These are phyloP conservation scores for Chiloscyllium punctatum DNA, from an alignment of 2,797 vertebrate genomes.

Conservation along the genomic window DNA sequence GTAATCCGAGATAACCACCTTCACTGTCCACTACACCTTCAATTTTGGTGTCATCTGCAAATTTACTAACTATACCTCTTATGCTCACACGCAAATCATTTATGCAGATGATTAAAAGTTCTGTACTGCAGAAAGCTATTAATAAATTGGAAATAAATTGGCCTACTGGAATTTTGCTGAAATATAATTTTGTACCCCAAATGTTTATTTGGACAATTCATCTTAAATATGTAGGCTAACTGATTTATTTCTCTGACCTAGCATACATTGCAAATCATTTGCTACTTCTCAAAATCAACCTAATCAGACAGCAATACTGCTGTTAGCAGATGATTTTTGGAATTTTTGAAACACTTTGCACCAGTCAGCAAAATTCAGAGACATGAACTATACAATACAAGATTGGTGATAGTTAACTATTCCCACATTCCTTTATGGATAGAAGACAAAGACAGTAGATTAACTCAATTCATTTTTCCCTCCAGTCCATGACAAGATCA, in stretches of 20 bases:
- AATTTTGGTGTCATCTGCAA: no score
- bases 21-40: no score
- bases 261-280: neutral
- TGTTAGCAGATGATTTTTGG: neutral
- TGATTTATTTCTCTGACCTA: neutral
- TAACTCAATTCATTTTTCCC: no score
- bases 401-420: neutral
- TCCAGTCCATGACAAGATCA: no score
- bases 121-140: neutral
- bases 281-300: neutral
- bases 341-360: constrained; percentile 11
- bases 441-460: no score
- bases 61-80: no score
- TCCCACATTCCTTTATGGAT: neutral
- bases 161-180: neutral
- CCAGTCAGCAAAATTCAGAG: neutral
- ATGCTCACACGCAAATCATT: no score
- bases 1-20: no score
- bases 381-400: neutral
- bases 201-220: neutral
- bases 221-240: neutral
- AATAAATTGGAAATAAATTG: no score
- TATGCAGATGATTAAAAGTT: no score
- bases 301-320: neutral
- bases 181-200: neutral